These are phyloP conservation scores for Micromesistius poutassou DNA, from an alignment of 2,797 vertebrate genomes.

Conservation along the genomic window DNA sequence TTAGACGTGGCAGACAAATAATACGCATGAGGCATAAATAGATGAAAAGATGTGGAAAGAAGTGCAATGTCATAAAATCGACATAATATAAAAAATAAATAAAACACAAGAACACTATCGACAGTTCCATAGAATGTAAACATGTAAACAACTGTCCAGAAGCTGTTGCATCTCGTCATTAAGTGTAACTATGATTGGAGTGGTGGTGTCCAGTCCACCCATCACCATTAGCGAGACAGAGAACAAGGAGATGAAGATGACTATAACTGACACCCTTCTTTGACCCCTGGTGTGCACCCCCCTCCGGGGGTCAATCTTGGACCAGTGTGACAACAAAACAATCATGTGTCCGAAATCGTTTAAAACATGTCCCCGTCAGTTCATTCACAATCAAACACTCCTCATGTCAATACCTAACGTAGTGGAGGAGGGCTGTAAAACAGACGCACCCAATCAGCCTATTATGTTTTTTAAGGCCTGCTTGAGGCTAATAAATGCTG, in stretches of 20 bases:
- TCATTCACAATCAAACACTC: neutral
- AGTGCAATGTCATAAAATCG: too few relatives aligned
- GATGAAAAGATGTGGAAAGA: too few relatives aligned
- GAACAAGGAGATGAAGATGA: conserved; percentile 25
- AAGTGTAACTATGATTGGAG: too few relatives aligned
- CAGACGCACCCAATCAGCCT: neutral
- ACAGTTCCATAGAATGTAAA: too few relatives aligned
- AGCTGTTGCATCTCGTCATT: too few relatives aligned
- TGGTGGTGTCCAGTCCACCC: conserved; percentile 1
- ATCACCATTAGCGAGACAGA: conserved; percentile 51
- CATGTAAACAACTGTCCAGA: too few relatives aligned
- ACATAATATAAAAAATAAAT: too few relatives aligned
- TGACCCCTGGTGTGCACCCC: conserved; percentile 33
- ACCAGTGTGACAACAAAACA: conserved; percentile 27
- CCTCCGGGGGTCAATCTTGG: conserved; percentile 45
- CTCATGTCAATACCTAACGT: neutral
- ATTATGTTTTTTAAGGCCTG: neutral
- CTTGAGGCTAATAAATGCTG: neutral
- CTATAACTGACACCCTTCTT: conserved; percentile 27
- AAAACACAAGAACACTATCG: too few relatives aligned
- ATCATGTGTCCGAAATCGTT: conserved; percentile 41
- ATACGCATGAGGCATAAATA: too few relatives aligned
- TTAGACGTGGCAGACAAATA: too few relatives aligned
- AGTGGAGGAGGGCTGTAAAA: neutral
- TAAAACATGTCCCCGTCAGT: neutral